Percentiles rank a stretch among this genome's conserved stretches.
Conservation (phyloP, 2,113 vertebrate species). For the Microtus richardsoni region DNA sequence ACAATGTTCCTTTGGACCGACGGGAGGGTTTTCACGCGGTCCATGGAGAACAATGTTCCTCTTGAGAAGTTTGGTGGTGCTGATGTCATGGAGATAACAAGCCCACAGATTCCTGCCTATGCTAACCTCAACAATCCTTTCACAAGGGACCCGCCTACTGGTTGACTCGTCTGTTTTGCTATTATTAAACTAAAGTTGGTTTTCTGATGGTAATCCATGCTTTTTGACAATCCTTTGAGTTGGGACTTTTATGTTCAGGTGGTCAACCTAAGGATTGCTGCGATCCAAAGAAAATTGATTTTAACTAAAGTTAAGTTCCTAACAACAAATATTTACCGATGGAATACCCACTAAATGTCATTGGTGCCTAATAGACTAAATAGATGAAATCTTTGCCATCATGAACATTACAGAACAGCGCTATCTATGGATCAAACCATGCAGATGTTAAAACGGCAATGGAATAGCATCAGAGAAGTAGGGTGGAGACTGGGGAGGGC, state of each 20-base stretch:
- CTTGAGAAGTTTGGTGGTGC: neutral
- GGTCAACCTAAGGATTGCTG: neutral
- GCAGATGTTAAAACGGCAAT: neutral
- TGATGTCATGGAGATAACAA: neutral
- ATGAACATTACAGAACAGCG: neutral
- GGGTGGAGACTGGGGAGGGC: accelerated
- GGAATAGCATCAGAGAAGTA: neutral
- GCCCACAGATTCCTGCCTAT: neutral
- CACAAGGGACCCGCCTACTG: too few species aligned
- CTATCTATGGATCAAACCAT: neutral
- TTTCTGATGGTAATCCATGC: neutral
- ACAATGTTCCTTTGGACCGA: accelerated
- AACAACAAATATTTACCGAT: neutral
- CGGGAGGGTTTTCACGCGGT: neutral
- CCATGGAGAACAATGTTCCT: too few species aligned
- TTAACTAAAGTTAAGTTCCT: neutral
- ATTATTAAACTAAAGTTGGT: neutral
- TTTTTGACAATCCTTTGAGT: neutral
- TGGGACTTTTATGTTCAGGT: neutral
- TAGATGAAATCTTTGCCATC: neutral
- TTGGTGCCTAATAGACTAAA: neutral
- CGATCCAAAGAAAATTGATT: neutral
- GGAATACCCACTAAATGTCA: neutral
- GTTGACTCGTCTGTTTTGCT: neutral
- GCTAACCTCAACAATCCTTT: neutral